A percentile compares a stretch with the other conserved stretches of the same genome.
phyloP scores from a whole-genome alignment of 2,113 vertebrate species.

The Erpornis zantholeuca region DNA sequence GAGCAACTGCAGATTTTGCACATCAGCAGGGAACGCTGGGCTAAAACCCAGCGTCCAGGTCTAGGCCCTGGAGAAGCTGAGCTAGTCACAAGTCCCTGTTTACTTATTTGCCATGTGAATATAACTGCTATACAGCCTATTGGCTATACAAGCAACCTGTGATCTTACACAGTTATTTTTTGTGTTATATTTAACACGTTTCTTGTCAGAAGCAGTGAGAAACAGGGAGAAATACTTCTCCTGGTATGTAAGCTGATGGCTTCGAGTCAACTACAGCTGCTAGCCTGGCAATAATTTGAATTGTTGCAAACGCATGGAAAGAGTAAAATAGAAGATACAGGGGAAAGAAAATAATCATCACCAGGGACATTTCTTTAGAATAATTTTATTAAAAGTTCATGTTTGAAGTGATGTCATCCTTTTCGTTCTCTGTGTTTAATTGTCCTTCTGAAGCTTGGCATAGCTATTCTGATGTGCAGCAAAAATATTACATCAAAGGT shows the following conservation, averaged over 20 bases:
- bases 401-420: slow-evolving; percentile 75
- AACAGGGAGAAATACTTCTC: not conserved
- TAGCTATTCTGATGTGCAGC: slow-evolving; percentile 72
- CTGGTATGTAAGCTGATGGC: not conserved
- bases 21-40: not conserved
- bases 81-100: not conserved
- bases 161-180: not conserved
- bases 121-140: not conserved
- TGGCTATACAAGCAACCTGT: not conserved
- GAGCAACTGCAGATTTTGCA: not conserved
- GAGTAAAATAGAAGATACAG: not conserved
- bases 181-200: not conserved
- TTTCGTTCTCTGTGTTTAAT: slow-evolving; percentile 67
- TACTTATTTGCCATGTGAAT: not conserved
- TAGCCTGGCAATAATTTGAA: slow-evolving; percentile 14
- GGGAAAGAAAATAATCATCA: slow-evolving; percentile 6
- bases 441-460: slow-evolving; percentile 72
- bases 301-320: not conserved
- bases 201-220: not conserved
- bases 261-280: not conserved
- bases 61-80: not conserved
- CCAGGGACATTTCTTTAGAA: slow-evolving; percentile 54
- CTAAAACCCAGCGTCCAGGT: not conserved
- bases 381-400: slow-evolving; percentile 59
- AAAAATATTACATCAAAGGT: slow-evolving; percentile 75